A percentile compares a stretch with the other conserved stretches of the same genome.
Conservation (phyloP, 2,797 vertebrate species). For the Taeniopygia guttata region DNA sequence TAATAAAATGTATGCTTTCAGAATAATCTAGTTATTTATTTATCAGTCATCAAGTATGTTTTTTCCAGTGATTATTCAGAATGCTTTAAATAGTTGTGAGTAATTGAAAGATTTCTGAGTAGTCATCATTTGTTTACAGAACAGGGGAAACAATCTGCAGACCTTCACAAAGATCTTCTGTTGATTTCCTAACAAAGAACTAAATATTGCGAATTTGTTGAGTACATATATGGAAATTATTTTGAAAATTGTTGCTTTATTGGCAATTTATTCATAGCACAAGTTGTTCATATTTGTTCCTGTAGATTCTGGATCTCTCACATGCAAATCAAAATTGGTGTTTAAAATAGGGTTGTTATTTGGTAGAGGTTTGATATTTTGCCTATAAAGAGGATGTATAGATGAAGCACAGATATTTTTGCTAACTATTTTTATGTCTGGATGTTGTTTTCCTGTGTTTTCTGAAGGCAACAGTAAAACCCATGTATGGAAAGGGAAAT, state of each 20-base stretch:
- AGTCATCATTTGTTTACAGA: conserved; percentile 20
- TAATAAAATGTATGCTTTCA: background rate
- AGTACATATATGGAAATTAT: background rate
- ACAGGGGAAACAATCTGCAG: background rate
- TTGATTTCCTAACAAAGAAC: background rate
- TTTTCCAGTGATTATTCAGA: conserved; percentile 30
- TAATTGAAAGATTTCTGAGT: conserved; percentile 1
- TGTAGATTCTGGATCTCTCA: background rate
- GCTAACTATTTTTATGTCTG: background rate
- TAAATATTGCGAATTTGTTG: background rate
- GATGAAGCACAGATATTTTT: background rate
- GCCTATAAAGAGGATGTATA: background rate
- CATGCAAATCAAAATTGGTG: background rate
- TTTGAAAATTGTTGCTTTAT: background rate
- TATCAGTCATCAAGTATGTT: background rate
- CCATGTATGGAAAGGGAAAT: background rate
- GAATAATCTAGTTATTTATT: background rate
- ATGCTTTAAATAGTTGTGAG: conserved; percentile 37
- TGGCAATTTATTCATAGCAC: background rate
- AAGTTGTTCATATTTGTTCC: background rate
- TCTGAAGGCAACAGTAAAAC: background rate
- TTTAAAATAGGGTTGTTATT: background rate
- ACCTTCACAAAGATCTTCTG: background rate
- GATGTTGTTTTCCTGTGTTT: background rate
- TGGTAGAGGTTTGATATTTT: background rate